phyloP scores from a whole-genome alignment of 2,888 invertebrate genomes.

The Aplocera efformata region DNA sequence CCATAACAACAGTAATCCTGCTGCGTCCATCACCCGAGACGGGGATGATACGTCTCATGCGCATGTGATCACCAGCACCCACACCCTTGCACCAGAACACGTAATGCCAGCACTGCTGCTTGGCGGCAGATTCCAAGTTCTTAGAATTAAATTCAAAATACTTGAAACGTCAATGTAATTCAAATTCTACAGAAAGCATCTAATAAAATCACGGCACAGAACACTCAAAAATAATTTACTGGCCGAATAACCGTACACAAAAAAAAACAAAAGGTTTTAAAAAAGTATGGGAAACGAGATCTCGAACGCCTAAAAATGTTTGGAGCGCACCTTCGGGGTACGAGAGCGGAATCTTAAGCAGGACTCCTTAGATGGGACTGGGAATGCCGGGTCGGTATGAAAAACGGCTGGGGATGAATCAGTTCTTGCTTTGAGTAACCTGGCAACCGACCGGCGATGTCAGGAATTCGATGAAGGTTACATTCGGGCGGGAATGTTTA shows the following conservation, averaged over 20 bases:
- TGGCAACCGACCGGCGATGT: conserved; percentile 10
- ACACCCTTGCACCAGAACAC: too few species aligned
- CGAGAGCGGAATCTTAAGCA: conserved; percentile 74
- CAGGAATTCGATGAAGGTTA: not conserved
- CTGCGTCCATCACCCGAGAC: too few species aligned
- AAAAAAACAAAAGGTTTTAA: conserved; percentile 47
- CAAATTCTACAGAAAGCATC: conserved; percentile 7
- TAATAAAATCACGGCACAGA: conserved; percentile 25
- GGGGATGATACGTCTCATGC: too few species aligned
- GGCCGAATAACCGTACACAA: conserved; percentile 15
- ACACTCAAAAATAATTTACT: conserved; percentile 28
- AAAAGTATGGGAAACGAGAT: conserved; percentile 62
- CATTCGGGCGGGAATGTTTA: too few species aligned
- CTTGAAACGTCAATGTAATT: too few species aligned
- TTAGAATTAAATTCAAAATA: too few species aligned
- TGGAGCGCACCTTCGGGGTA: conserved; percentile 56
- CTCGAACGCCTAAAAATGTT: conserved; percentile 69
- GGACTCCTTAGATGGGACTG: conserved; percentile 59
- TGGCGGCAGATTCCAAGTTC: too few species aligned
- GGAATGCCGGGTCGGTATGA: conserved; percentile 48
- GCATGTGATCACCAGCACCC: too few species aligned
- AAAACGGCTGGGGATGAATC: conserved; percentile 48
- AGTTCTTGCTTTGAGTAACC: conserved; percentile 28
- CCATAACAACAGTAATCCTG: too few species aligned
- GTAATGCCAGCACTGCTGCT: too few species aligned